A percentile compares a stretch with the other conserved stretches of the same genome.
Evolutionary conservation across 2,888 invertebrate genomes (phyloP).

Genomic region (Scaptomyza reducta): DNA sequence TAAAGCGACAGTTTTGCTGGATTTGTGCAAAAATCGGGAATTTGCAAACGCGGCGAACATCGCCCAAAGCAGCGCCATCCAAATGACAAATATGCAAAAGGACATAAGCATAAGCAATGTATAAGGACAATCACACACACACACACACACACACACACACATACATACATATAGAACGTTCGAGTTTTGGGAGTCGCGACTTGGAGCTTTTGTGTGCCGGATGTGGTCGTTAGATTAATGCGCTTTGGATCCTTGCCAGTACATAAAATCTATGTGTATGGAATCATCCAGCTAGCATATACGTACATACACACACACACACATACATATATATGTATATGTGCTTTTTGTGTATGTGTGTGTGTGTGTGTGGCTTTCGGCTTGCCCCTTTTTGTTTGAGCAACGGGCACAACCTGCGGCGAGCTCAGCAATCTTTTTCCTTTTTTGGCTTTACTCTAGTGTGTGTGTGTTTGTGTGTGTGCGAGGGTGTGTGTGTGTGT

Average conservation of each 20-base stretch:
- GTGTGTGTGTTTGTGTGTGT: slow-evolving; percentile 11
- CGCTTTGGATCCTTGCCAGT: slow-evolving; percentile 78
- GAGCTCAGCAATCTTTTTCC: slow-evolving; percentile 14
- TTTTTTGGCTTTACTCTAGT: not conserved
- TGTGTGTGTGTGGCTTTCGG: slow-evolving; percentile 27
- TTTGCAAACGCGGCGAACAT: slow-evolving; percentile 63
- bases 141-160: slow-evolving; percentile 2
- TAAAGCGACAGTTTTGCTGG: slow-evolving; percentile 50
- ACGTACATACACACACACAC: slow-evolving; percentile 1
- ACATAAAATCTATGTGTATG: slow-evolving; percentile 75
- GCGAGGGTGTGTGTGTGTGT: slow-evolving; percentile 14
- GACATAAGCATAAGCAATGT: slow-evolving; percentile 78
- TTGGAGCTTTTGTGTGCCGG: slow-evolving; percentile 69
- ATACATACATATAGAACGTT: slow-evolving; percentile 8
- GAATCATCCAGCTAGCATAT: slow-evolving; percentile 31
- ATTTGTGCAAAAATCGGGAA: slow-evolving; percentile 74
- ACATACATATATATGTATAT: slow-evolving; percentile 2
- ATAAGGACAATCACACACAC: slow-evolving; percentile 57
- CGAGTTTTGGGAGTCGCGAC: slow-evolving; percentile 20
- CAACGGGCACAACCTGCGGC: slow-evolving; percentile 19
- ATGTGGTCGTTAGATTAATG: slow-evolving; percentile 78
- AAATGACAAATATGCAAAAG: slow-evolving; percentile 79
- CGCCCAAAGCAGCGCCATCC: slow-evolving; percentile 40
- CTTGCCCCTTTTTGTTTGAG: slow-evolving; percentile 14
- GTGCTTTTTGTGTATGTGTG: slow-evolving; percentile 11